Evolutionary conservation across 2,113 vertebrate genomes (phyloP).

Genomic region (Cervus canadensis): DNA sequence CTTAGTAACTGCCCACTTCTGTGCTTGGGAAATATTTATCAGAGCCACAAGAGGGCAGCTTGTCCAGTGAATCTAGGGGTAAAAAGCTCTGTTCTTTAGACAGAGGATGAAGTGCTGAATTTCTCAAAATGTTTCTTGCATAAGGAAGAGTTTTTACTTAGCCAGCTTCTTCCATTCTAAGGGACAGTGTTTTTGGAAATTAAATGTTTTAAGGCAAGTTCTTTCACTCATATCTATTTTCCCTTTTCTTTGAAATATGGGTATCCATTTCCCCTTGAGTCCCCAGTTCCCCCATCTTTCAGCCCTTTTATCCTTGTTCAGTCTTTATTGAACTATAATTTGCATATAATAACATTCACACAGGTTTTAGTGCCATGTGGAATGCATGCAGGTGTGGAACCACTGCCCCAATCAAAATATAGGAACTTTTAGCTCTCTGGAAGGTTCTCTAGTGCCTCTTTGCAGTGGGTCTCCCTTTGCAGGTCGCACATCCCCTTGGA

Average conservation of each 20-base stretch:
- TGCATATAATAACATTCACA: background rate
- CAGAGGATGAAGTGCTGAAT: background rate
- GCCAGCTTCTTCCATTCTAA: background rate
- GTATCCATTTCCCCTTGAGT: background rate
- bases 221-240: background rate
- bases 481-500: background rate
- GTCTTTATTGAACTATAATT: background rate
- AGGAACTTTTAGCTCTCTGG: background rate
- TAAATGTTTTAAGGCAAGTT: background rate
- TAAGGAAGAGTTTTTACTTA: background rate
- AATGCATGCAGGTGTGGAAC: background rate
- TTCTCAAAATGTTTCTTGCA: background rate
- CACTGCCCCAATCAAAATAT: background rate
- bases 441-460: background rate
- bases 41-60: slow-evolving; percentile 57
- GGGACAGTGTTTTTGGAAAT: background rate
- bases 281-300: background rate
- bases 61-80: background rate
- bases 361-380: background rate
- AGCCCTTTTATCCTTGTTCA: background rate
- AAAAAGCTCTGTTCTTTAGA: background rate
- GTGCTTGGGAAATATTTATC: slow-evolving; percentile 8
- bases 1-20: background rate
- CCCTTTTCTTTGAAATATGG: background rate
- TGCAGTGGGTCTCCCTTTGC: background rate